Evolutionary conservation across 2,888 invertebrate species (phyloP).

Genomic region (Thera obeliscata): DNA sequence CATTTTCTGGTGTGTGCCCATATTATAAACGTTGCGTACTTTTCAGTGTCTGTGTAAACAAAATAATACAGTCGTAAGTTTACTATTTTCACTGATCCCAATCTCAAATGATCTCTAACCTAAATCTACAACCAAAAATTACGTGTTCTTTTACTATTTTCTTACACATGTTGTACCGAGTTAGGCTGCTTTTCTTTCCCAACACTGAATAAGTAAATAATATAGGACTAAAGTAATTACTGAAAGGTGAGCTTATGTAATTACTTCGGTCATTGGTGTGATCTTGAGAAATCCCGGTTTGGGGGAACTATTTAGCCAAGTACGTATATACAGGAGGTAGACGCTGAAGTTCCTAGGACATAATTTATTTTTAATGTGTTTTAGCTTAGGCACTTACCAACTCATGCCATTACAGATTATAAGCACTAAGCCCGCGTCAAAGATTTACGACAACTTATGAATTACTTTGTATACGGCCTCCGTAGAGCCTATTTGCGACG

Average conservation of each 20-base stretch:
- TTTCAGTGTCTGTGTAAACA: too few species aligned
- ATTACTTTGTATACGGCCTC: not conserved
- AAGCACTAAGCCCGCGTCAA: not conserved
- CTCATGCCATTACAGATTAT: not conserved
- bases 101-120: not conserved
- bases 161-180: not conserved
- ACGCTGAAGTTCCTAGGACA: too few species aligned
- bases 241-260: slow-evolving; percentile 3
- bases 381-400: too few species aligned
- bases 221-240: not conserved
- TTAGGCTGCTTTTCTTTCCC: slow-evolving; percentile 5
- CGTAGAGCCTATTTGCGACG: slow-evolving; percentile 2
- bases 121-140: slow-evolving; percentile 3
- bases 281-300: too few species aligned
- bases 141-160: not conserved
- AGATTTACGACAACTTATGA: not conserved
- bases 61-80: not conserved
- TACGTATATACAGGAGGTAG: too few species aligned
- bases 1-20: too few species aligned
- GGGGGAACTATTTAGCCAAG: too few species aligned
- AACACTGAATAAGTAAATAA: not conserved
- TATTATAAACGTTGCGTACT: too few species aligned
- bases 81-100: not conserved
- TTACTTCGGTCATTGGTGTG: slow-evolving; percentile 3
- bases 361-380: too few species aligned